Base-by-base conservation (phyloP, 2,888 invertebrate species). In the Leptogaster cylindrica region DNA sequence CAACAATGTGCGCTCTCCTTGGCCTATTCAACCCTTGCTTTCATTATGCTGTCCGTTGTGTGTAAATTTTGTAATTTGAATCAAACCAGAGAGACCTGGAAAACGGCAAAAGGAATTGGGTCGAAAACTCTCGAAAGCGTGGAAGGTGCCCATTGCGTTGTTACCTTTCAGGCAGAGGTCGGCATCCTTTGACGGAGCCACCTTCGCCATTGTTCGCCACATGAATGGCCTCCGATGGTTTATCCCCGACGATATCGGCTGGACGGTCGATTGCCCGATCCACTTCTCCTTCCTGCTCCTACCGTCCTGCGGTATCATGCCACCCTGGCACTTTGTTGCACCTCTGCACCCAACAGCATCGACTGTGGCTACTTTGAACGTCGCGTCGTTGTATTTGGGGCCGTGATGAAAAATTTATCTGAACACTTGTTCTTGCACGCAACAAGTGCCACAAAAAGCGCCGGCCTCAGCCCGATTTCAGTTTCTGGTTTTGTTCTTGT, bases 381-480 rank as follows among this genome's bases (percentile, higher is more conserved):
- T 20, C 44, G 46, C 16, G 48, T 31, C 10, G 23, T 33, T 25
- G 23, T 4, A 16, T 52, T 12, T 7, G 18, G 16, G 2, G n/a
- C 58, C 25, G 36, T 41, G 58, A 65, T 52, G 52, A 52, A 52
- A 51, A 66, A 63, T 66, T 63, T 68, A 48, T 52, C 61, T 51
- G 66, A 66, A 68, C 68, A 68, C 68, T 68, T 66, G 68, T 68
- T 68, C 36, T 68, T 68, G 51, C 68, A 68, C 68, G 66, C 61
- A 66, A 68, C 66, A 66, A 68, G 65, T 68, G 68, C 63, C 51
- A 68, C 52, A 63, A 66, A 66, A 68, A 68, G 68, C 66, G 61
- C 68, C 68, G 58, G 50, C 27, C 46, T 28, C 41, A 50, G n/a
- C 12, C 64, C 27, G 31, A 41, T 63, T 51, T 67, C 23, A 48